Evolutionary conservation across 2,888 invertebrate species (phyloP).

Genomic region (Caenorhabditis uteleia): DNA sequence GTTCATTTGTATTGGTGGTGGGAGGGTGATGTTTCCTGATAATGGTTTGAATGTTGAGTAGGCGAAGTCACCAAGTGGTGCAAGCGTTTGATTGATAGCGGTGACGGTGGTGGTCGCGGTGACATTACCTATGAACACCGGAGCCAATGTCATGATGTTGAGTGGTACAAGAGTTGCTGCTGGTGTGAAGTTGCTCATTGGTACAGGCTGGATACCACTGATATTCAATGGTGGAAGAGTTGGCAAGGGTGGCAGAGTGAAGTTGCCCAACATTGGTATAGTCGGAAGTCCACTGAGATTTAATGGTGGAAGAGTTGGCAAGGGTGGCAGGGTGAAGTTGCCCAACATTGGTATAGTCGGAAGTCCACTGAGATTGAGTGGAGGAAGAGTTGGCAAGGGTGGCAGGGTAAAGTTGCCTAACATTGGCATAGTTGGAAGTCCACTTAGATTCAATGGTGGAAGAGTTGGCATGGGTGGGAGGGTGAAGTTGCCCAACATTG

Average conservation of each 20-base stretch:
- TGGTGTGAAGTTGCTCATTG: background rate
- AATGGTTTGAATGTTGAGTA: background rate
- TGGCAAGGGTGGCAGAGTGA: conserved; percentile 4
- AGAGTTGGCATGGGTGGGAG: background rate
- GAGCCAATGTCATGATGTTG: conserved; percentile 4
- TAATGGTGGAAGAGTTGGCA: conserved; percentile 3
- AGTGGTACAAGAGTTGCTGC: background rate
- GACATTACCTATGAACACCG: background rate
- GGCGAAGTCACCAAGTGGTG: background rate
- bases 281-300: background rate
- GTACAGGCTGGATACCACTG: background rate
- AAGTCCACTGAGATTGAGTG: background rate
- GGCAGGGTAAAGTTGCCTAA: background rate
- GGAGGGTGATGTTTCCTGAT: no score
- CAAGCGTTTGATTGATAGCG: no score
- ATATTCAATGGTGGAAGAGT: conserved; percentile 5
- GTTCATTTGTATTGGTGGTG: no score
- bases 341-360: background rate
- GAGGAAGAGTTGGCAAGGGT: background rate
- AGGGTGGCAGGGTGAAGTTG: background rate
- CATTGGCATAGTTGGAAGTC: background rate
- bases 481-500: conserved; percentile 1
- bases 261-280: background rate
- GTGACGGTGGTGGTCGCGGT: no score
- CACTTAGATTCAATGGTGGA: background rate